phyloP scores from a whole-genome alignment of 2,888 invertebrate species.

The Napeogenes inachia region DNA sequence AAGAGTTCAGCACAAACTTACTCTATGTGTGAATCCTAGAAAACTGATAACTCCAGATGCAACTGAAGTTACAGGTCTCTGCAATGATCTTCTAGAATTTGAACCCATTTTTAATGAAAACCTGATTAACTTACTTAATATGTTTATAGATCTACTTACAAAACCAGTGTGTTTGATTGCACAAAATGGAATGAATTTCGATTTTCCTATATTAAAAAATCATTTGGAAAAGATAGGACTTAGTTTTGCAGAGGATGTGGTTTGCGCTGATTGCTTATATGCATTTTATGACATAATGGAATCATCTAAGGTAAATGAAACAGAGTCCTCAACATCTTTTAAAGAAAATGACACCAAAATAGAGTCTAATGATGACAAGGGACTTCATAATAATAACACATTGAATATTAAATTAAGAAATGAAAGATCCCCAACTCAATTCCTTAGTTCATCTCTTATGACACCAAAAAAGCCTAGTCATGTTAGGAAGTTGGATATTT shows the following conservation, averaged over 20 bases:
- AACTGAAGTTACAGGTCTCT: slow-evolving; percentile 76
- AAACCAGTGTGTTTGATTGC: slow-evolving; percentile 88
- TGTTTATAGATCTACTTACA: slow-evolving; percentile 79
- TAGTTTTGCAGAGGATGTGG: slow-evolving; percentile 18
- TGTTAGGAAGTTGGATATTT: slow-evolving; percentile 34
- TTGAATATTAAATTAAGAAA: slow-evolving; percentile 32
- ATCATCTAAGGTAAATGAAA: not conserved
- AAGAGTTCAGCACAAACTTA: slow-evolving; percentile 83
- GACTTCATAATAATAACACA: slow-evolving; percentile 13
- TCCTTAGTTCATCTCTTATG: slow-evolving; percentile 8
- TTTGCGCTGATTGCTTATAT: slow-evolving; percentile 45
- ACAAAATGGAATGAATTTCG: slow-evolving; percentile 87
- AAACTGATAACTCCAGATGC: slow-evolving; percentile 65
- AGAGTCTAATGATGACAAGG: slow-evolving; percentile 26
- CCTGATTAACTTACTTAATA: slow-evolving; percentile 75
- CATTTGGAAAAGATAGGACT: slow-evolving; percentile 47
- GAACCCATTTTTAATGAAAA: slow-evolving; percentile 77
- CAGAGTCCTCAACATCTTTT: too few relatives aligned
- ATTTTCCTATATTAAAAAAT: slow-evolving; percentile 85
- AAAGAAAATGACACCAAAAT: too few relatives aligned
- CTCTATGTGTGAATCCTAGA: slow-evolving; percentile 82
- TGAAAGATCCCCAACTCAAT: slow-evolving; percentile 23
- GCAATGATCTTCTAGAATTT: slow-evolving; percentile 81
- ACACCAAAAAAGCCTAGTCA: slow-evolving; percentile 23
- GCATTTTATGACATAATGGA: slow-evolving; percentile 66